These are phyloP conservation scores for Lepidurus packardi DNA, from an alignment of 1,140 invertebrate species.

Conservation along the genomic window DNA sequence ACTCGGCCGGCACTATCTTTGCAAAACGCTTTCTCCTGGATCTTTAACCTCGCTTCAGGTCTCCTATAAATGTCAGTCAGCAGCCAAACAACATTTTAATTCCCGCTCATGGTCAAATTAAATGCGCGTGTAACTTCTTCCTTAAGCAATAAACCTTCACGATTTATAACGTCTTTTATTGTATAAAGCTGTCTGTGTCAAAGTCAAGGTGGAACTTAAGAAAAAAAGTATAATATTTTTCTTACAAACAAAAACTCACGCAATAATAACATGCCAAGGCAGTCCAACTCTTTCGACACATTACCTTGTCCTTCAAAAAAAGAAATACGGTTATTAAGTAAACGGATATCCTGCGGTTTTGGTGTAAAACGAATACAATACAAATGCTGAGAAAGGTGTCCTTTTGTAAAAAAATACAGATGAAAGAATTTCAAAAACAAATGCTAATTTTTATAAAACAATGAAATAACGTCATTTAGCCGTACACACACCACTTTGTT, in stretches of 20 bases:
- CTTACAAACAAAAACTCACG: conserved; percentile 4
- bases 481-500: neutral
- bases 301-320: neutral
- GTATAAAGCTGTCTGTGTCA: conserved; percentile 18
- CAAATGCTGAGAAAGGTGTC: conserved; percentile 4
- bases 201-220: neutral
- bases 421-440: neutral
- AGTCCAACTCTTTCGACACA: neutral
- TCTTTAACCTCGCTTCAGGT: neutral
- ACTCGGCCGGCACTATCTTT: neutral
- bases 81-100: neutral
- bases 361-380: neutral
- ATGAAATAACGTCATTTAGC: neutral
- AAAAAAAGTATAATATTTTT: conserved; percentile 1
- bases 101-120: too few species aligned
- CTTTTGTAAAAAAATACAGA: neutral
- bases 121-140: neutral
- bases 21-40: neutral
- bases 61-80: neutral
- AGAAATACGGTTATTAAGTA: conserved; percentile 2
- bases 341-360: conserved; percentile 3
- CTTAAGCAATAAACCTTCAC: too few species aligned
- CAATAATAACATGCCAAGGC: conserved; percentile 6
- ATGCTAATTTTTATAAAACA: neutral
- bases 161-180: neutral